Conservation (phyloP, 2,113 vertebrate genomes). For the Eublepharis macularius region DNA sequence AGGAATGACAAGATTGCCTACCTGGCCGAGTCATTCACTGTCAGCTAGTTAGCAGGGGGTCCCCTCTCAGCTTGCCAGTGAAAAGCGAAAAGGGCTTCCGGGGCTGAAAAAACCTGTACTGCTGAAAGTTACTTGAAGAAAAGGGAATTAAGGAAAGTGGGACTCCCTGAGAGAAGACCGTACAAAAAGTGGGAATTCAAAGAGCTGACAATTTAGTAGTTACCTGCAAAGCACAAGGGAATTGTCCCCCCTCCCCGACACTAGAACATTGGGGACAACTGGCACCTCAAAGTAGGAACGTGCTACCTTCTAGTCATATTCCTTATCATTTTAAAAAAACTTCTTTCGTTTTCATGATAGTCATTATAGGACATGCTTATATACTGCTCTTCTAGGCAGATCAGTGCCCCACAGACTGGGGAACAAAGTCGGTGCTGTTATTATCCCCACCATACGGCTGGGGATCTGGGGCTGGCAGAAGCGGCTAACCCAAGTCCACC, state of each 20-base stretch:
- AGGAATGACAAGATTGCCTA: slow-evolving; percentile 41
- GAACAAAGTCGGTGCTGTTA: too few relatives aligned
- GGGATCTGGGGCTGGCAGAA: too few relatives aligned
- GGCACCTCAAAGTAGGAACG: neutral
- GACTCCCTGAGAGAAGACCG: slow-evolving; percentile 40
- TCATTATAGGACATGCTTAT: too few relatives aligned
- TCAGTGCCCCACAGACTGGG: too few relatives aligned
- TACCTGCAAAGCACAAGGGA: slow-evolving; percentile 37
- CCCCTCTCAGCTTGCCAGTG: slow-evolving; percentile 28
- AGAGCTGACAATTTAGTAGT: slow-evolving; percentile 33
- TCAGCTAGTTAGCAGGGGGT: slow-evolving; percentile 43
- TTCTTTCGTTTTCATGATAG: too few relatives aligned
- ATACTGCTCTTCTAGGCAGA: too few relatives aligned
- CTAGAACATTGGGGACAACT: neutral
- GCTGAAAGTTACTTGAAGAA: slow-evolving; percentile 36
- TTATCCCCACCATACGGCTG: too few relatives aligned
- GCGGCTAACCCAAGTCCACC: too few relatives aligned
- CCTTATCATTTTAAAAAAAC: too few relatives aligned
- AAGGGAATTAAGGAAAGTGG: slow-evolving; percentile 44
- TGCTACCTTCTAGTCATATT: too few relatives aligned
- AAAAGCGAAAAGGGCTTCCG: slow-evolving; percentile 34
- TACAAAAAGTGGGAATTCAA: slow-evolving; percentile 49
- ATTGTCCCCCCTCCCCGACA: neutral
- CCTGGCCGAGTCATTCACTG: slow-evolving; percentile 22
- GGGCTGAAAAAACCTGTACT: slow-evolving; percentile 23